These are phyloP conservation scores for Sesia apiformis DNA, from an alignment of 2,888 invertebrate genomes.

Conservation along the genomic window DNA sequence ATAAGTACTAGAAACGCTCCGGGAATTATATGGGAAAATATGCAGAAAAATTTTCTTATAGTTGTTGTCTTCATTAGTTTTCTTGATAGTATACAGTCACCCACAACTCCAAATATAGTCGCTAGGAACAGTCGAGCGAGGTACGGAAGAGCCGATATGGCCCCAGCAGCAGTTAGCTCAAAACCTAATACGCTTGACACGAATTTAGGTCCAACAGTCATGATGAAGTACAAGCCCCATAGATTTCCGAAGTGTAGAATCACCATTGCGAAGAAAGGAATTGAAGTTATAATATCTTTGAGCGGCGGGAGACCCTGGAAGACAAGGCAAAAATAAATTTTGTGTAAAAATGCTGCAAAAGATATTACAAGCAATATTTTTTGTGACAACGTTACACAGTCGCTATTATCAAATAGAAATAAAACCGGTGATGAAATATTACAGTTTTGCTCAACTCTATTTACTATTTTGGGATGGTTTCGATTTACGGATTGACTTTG, in stretches of 20 bases:
- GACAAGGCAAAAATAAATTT: conserved; percentile 1
- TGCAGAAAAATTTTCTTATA: conserved; percentile 77
- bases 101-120: conserved; percentile 80
- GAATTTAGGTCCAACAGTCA: conserved; percentile 85
- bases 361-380: too few species aligned
- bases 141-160: conserved; percentile 81
- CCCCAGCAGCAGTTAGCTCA: conserved; percentile 80
- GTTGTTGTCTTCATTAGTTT: conserved; percentile 53
- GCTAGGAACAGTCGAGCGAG: conserved; percentile 80
- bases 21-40: conserved; percentile 76
- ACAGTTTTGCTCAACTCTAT: background rate
- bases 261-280: conserved; percentile 80
- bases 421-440: background rate
- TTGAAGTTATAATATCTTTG: conserved; percentile 73
- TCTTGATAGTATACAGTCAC: conserved; percentile 73
- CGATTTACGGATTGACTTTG: background rate
- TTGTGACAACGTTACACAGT: too few species aligned
- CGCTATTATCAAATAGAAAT: too few species aligned
- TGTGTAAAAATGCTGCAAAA: too few species aligned
- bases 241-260: conserved; percentile 83
- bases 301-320: conserved; percentile 79
- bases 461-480: background rate
- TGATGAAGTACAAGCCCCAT: conserved; percentile 84
- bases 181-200: conserved; percentile 83
- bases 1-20: conserved; percentile 67